These are phyloP conservation scores for Orchesella cincta DNA, from an alignment of 1,140 invertebrate genomes.

Conservation along the genomic window DNA sequence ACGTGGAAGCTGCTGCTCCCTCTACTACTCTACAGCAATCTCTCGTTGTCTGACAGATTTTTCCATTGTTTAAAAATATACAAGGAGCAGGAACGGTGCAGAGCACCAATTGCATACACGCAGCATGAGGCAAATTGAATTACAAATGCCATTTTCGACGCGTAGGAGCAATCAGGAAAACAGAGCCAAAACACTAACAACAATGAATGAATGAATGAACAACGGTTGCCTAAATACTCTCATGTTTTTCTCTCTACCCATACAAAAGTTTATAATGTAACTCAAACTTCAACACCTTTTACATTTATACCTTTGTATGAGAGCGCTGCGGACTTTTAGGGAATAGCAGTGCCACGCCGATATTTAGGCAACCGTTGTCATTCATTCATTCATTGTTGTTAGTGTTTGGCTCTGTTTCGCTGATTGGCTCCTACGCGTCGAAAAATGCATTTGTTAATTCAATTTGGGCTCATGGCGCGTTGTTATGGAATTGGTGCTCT, in stretches of 20 bases:
- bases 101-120: not conserved
- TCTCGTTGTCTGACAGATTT: not conserved
- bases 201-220: conserved; percentile 16
- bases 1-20: too few species aligned
- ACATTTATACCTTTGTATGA: too few species aligned
- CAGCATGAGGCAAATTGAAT: conserved; percentile 1
- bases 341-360: too few species aligned
- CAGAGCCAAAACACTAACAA: not conserved
- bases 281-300: not conserved
- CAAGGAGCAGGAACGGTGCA: too few species aligned
- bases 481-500: not conserved
- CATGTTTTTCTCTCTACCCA: not conserved
- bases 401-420: not conserved
- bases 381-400: not conserved
- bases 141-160: not conserved
- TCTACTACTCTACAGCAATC: not conserved
- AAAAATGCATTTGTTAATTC: not conserved
- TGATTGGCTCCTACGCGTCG: not conserved
- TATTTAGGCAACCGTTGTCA: not conserved
- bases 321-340: too few species aligned
- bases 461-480: not conserved
- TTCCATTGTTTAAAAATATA: too few species aligned
- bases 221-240: not conserved
- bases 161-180: not conserved
- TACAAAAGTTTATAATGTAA: not conserved